phyloP scores from a whole-genome alignment of 1,140 invertebrate species.

The Dreissena polymorpha region DNA sequence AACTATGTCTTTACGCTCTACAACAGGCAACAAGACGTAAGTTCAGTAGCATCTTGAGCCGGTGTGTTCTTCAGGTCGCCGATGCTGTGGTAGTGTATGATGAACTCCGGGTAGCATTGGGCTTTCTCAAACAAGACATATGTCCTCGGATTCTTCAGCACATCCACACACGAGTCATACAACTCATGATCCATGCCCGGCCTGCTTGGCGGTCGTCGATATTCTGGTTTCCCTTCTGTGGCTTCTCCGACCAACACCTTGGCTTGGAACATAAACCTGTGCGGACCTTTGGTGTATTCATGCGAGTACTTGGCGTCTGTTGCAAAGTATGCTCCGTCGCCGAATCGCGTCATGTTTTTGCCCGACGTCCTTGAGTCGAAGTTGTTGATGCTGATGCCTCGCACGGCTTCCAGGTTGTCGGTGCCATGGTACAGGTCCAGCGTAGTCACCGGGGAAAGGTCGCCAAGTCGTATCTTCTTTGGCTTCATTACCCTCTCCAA shows the following conservation, averaged over 20 bases:
- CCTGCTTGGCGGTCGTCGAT: constrained; percentile 65
- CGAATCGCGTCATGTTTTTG: constrained; percentile 65
- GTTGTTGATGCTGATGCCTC: constrained; percentile 65
- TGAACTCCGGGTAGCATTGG: constrained; percentile 74
- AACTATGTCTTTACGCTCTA: too few relatives aligned
- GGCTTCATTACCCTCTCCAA: constrained; percentile 55
- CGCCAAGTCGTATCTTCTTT: constrained; percentile 51
- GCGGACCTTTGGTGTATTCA: constrained; percentile 56
- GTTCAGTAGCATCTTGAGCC: too few relatives aligned
- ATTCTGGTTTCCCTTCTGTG: constrained; percentile 54
- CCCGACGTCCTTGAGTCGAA: constrained; percentile 69
- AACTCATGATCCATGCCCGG: constrained; percentile 56
- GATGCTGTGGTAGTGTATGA: constrained; percentile 64
- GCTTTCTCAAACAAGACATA: constrained; percentile 71
- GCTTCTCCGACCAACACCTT: constrained; percentile 70
- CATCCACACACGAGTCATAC: constrained; percentile 74
- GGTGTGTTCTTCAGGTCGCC: neutral
- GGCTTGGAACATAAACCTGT: constrained; percentile 67
- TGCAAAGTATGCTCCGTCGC: constrained; percentile 74
- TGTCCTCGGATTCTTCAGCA: constrained; percentile 63
- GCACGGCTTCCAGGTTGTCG: constrained; percentile 54
- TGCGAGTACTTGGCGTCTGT: constrained; percentile 64
- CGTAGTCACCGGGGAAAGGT: constrained; percentile 39
- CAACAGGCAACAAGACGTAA: too few relatives aligned
- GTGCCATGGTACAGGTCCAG: constrained; percentile 68